phyloP scores from a whole-genome alignment of 2,797 vertebrate species.

The Chaenodraco wilsoni region DNA sequence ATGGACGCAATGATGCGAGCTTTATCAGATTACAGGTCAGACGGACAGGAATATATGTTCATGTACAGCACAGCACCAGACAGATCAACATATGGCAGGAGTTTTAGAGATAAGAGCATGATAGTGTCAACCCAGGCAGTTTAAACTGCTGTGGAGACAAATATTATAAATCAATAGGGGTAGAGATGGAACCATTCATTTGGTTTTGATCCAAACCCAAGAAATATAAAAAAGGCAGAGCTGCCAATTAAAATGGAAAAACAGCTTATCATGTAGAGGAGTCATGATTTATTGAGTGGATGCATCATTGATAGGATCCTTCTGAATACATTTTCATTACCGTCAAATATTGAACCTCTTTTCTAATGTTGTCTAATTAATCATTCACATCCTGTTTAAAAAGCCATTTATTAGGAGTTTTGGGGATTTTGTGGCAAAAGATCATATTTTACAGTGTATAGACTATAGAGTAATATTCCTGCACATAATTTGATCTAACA shows the following conservation, averaged over 20 bases:
- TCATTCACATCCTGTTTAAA: neutral
- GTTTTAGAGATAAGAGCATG: neutral
- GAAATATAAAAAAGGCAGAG: neutral
- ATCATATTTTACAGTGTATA: neutral
- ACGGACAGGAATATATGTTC: neutral
- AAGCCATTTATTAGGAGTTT: neutral
- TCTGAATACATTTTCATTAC: neutral
- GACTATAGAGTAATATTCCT: neutral
- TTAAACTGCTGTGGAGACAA: neutral
- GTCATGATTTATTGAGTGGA: neutral
- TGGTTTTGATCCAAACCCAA: neutral
- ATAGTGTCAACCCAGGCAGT: neutral
- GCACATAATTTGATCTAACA: neutral
- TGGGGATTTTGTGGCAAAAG: neutral
- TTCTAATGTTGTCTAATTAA: neutral
- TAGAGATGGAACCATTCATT: neutral
- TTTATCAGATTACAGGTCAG: constrained; percentile 48
- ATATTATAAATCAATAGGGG: neutral
- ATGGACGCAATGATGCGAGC: constrained; percentile 30
- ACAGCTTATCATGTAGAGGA: neutral
- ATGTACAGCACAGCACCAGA: neutral
- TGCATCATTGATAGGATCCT: constrained; percentile 10
- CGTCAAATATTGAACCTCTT: neutral
- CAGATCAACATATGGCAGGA: constrained; percentile 5
- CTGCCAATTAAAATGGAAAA: neutral